Conservation (phyloP, 2,888 invertebrate species). For the Vannuccia rotundouncinata region DNA sequence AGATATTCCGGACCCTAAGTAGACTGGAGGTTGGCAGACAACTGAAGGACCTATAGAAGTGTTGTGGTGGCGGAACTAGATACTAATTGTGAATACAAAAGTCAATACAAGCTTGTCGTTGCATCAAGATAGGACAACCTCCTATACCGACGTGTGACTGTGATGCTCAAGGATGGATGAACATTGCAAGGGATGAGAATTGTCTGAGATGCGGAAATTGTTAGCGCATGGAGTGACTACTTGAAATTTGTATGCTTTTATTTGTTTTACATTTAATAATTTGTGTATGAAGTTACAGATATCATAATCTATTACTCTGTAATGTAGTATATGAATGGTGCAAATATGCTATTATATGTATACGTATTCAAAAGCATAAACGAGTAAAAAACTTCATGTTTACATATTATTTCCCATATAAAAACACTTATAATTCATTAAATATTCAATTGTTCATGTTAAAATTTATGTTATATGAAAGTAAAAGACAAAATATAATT, state of each 20-base stretch:
- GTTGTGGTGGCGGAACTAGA: slow-evolving; percentile 37
- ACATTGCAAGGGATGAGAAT: slow-evolving; percentile 12
- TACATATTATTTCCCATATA: not conserved
- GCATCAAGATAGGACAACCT: not conserved
- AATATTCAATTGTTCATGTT: slow-evolving; percentile 10
- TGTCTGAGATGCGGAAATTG: not conserved
- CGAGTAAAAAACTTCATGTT: not conserved
- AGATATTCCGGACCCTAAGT: slow-evolving; percentile 11
- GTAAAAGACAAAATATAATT: slow-evolving; percentile 7
- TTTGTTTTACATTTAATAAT: not conserved
- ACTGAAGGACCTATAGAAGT: slow-evolving; percentile 27
- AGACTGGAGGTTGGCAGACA: slow-evolving; percentile 27
- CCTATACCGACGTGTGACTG: not conserved
- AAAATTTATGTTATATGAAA: slow-evolving; percentile 9
- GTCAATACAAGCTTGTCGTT: slow-evolving; percentile 14
- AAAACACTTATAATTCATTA: not conserved
- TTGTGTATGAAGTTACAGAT: not conserved
- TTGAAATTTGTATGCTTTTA: too few species aligned
- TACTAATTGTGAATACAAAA: slow-evolving; percentile 34
- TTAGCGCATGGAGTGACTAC: too few species aligned
- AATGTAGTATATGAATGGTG: too few species aligned
- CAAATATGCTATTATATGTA: too few species aligned
- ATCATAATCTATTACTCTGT: not conserved
- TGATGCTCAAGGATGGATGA: slow-evolving; percentile 19
- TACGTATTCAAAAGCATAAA: not conserved